Evolutionary conservation across 2,797 vertebrate species (phyloP).

Genomic region (Trachops cirrhosus): DNA sequence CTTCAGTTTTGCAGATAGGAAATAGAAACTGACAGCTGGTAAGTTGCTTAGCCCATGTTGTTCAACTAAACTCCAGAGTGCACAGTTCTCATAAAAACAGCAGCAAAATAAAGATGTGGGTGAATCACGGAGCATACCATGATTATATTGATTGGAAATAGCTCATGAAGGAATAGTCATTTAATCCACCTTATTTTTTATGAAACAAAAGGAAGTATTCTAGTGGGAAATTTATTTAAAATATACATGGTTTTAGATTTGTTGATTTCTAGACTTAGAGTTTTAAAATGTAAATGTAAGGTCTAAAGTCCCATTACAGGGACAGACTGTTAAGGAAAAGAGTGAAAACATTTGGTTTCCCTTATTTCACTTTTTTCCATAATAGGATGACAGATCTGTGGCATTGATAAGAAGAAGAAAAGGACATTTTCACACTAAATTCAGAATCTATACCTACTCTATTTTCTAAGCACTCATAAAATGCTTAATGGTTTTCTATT

Average conservation of each 20-base stretch:
- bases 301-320: background rate
- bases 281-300: background rate
- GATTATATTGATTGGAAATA: background rate
- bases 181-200: background rate
- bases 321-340: background rate
- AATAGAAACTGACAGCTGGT: background rate
- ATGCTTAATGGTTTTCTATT: background rate
- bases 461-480: slow-evolving; percentile 3
- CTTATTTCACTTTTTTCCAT: slow-evolving; percentile 14
- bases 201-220: slow-evolving; percentile 24
- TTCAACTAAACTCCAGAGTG: background rate
- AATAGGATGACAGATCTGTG: background rate
- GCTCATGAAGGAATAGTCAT: background rate
- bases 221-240: background rate
- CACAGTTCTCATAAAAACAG: background rate
- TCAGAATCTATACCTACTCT: background rate
- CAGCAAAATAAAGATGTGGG: background rate
- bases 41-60: background rate
- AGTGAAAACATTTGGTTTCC: background rate
- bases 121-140: background rate
- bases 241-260: background rate
- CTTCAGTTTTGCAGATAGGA: background rate
- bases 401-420: background rate
- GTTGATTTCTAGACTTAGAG: background rate
- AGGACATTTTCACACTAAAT: slow-evolving; percentile 15